phyloP scores from a whole-genome alignment of 2,888 invertebrate genomes.

The Doris montereyensis region DNA sequence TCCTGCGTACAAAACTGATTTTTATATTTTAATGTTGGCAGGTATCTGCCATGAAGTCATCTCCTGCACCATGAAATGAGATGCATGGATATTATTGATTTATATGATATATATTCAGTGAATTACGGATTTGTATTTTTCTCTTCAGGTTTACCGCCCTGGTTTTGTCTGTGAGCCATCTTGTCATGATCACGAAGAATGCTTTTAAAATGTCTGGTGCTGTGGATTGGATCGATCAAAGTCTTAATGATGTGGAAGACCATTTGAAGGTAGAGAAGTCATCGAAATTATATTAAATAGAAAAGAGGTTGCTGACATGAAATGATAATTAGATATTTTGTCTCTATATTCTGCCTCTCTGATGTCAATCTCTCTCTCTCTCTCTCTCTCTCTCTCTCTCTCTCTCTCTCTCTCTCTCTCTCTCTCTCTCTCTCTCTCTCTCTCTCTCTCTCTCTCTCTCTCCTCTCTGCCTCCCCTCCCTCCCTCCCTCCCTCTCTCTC shows the following conservation, averaged over 20 bases:
- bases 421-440: not conserved
- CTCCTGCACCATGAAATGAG: not conserved
- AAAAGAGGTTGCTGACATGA: too few relatives aligned
- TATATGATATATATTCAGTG: too few relatives aligned
- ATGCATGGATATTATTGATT: not conserved
- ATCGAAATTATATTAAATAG: too few relatives aligned
- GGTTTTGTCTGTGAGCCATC: constrained; percentile 80
- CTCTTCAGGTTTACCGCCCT: constrained; percentile 78
- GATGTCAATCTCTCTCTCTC: not conserved
- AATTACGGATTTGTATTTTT: too few relatives aligned
- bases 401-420: constrained; percentile 14
- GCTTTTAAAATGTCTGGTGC: constrained; percentile 68
- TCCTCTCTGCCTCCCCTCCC: not conserved
- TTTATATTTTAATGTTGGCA: too few relatives aligned
- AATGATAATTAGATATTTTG: too few relatives aligned
- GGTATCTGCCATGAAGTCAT: too few relatives aligned
- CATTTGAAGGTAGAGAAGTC: constrained; percentile 79
- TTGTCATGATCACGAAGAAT: constrained; percentile 79
- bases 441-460: constrained; percentile 20
- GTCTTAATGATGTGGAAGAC: constrained; percentile 79
- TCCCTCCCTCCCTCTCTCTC: not conserved
- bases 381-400: constrained; percentile 15
- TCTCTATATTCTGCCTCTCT: too few relatives aligned
- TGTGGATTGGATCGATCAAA: constrained; percentile 78
- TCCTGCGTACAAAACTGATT: too few relatives aligned